phyloP scores from a whole-genome alignment of 2,113 vertebrate genomes.

The Gulo gulo region DNA sequence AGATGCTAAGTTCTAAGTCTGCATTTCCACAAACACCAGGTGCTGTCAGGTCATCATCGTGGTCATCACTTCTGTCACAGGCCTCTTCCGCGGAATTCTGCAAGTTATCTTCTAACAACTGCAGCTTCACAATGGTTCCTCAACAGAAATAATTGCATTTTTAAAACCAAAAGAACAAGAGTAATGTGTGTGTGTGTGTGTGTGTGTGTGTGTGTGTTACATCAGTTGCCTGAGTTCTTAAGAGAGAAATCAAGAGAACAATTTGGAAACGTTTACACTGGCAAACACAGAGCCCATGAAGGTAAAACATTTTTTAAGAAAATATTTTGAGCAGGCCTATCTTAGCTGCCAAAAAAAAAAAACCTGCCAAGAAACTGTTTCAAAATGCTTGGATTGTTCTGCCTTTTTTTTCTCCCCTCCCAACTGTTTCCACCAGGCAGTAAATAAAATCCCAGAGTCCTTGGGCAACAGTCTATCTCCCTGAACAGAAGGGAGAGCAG shows the following conservation, averaged over 20 bases:
- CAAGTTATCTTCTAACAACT: not conserved
- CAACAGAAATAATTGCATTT: not conserved
- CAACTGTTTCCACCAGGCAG: constrained; percentile 66
- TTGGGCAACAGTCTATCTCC: not conserved
- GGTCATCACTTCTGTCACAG: not conserved
- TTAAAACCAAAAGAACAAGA: constrained; percentile 20
- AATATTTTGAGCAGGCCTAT: constrained; percentile 35
- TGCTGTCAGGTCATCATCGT: not conserved
- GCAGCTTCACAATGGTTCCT: not conserved
- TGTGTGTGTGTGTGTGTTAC: not conserved
- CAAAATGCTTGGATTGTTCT: constrained; percentile 67
- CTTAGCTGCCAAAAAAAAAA: constrained; percentile 43
- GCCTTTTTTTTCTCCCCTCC: not conserved
- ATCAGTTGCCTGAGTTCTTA: constrained; percentile 28
- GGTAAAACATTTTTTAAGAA: constrained; percentile 41
- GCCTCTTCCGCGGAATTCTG: not conserved
- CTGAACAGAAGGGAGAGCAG: not conserved
- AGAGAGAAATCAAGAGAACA: constrained; percentile 54
- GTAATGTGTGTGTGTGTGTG: not conserved
- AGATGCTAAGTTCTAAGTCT: not conserved
- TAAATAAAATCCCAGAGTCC: constrained; percentile 54
- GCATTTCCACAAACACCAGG: not conserved
- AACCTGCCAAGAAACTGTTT: constrained; percentile 63
- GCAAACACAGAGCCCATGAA: constrained; percentile 30
- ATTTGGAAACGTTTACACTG: constrained; percentile 49